Evolutionary conservation across 2,888 invertebrate genomes (phyloP), one percentile per base, ranked within the genome.

Genomic region (Cremastobaeus sp.): DNA sequence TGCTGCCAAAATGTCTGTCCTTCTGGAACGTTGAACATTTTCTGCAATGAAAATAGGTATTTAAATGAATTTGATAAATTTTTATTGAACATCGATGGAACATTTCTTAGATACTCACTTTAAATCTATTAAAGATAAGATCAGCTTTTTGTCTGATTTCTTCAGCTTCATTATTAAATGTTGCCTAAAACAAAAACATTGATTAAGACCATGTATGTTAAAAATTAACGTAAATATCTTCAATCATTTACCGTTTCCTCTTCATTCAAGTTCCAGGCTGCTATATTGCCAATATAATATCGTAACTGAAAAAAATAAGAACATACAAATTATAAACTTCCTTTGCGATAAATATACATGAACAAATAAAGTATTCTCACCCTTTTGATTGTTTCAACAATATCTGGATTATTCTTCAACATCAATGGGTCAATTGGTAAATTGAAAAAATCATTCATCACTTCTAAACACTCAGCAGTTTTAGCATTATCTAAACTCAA

Each of bases 351-450:
- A 12, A 18, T 30, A 20, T 2, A 2, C 17, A 45, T 8, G 17
- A 30, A 18, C 20, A 2, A 39, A 41, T 39, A 43, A 54, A 54
- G 37, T 41, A 32, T 32, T 25, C 8, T 50, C 79, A 90, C 88
- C 69, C 94, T 91, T 79, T 93, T 93, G 52, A 95, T 90, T 0
- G 95, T 95, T 81, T 94, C 93, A 41, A 96, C 90, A 77, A 94
- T 91, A 41, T 92, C 91, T 0, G 95, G 93, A 88, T 95, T 94
- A 78, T 95, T 95, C 60, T 94, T 90, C 35, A 96, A 86, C 93
- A 95, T 95, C 15, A 95, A 86, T 0, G 93, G 91, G 72, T 92
- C 92, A 15, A 94, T 84, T 3, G 92, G 88, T 68, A 93, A 82
- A 4, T 90, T 90, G 84, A 89, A 81, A 78, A 90, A 88, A 8